Conservation (phyloP, 64 coral and sea anemone genomes). For the Cladopsammia gracilis region DNA sequence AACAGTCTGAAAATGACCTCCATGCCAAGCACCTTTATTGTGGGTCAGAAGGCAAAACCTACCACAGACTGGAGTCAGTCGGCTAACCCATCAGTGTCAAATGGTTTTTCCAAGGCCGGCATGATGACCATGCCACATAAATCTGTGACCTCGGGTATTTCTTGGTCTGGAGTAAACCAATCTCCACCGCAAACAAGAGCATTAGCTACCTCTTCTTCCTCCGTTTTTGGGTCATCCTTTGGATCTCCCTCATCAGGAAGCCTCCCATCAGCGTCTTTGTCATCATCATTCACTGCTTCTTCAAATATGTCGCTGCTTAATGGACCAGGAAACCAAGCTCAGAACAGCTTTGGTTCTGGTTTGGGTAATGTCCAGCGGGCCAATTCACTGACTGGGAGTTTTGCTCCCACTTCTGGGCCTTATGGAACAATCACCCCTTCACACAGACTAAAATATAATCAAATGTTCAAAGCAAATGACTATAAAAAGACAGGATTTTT, state of each 20-base stretch:
- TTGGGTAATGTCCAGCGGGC: constrained; percentile 28
- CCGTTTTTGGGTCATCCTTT: constrained; percentile 45
- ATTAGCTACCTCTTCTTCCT: not conserved
- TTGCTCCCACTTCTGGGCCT: constrained; percentile 33
- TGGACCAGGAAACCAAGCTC: constrained; percentile 56
- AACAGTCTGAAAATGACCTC: constrained; percentile 94
- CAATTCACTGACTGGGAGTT: constrained; percentile 37
- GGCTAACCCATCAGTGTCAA: constrained; percentile 31
- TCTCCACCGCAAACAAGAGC: constrained; percentile 59
- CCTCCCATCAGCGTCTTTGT: not conserved
- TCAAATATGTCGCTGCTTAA: constrained; percentile 62
- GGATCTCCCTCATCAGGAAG: not conserved
- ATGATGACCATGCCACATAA: constrained; percentile 66
- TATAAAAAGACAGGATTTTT: constrained; percentile 92
- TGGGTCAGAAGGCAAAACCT: constrained; percentile 66
- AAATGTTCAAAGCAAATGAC: constrained; percentile 95
- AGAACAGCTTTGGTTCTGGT: constrained; percentile 41
- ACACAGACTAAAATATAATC: constrained; percentile 90
- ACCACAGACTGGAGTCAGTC: constrained; percentile 58
- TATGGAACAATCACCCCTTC: constrained; percentile 67
- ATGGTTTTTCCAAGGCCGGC: constrained; percentile 78
- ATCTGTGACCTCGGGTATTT: constrained; percentile 65
- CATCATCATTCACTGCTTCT: constrained; percentile 68
- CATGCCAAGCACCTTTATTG: constrained; percentile 78
- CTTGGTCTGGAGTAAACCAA: constrained; percentile 88